A percentile compares a stretch with the other conserved stretches of the same genome.
These are phyloP conservation scores for Ormyrus rosae DNA, from an alignment of 2,888 invertebrate species.

Conservation along the genomic window DNA sequence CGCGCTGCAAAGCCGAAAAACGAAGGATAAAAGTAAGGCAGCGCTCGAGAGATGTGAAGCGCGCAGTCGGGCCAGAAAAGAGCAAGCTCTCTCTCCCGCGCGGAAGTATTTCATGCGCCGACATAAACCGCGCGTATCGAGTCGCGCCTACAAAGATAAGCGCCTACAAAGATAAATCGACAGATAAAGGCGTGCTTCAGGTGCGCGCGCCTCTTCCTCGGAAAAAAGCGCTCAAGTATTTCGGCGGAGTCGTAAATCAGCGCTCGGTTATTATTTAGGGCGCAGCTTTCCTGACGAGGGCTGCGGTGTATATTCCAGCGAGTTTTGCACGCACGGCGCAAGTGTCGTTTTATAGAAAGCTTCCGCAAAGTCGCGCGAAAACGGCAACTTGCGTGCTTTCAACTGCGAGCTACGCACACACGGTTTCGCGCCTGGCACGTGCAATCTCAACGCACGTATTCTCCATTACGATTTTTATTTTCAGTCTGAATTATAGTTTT, in stretches of 20 bases:
- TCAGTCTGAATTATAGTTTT: no score
- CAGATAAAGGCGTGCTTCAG: slow-evolving; percentile 31
- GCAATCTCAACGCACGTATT: neutral
- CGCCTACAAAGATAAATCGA: slow-evolving; percentile 45
- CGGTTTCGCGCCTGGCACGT: neutral
- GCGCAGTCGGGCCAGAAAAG: neutral
- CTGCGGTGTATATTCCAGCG: no score
- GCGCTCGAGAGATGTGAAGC: slow-evolving; percentile 2
- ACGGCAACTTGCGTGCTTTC: no score
- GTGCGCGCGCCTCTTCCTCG: neutral
- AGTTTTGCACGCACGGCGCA: slow-evolving; percentile 1
- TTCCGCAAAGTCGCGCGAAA: neutral
- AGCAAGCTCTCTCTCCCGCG: neutral
- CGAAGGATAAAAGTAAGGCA: neutral
- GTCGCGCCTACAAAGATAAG: slow-evolving; percentile 17
- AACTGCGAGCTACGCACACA: no score
- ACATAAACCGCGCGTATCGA: slow-evolving; percentile 42
- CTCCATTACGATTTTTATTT: no score
- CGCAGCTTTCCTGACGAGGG: slow-evolving; percentile 20
- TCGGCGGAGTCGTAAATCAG: slow-evolving; percentile 41
- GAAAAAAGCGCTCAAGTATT: slow-evolving; percentile 26
- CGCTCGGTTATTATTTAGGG: slow-evolving; percentile 39
- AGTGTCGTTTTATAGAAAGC: slow-evolving; percentile 23
- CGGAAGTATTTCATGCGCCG: slow-evolving; percentile 38
- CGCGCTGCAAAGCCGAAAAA: neutral